Conservation (phyloP, 2,113 vertebrate genomes). For the Otocyon megalotis region DNA sequence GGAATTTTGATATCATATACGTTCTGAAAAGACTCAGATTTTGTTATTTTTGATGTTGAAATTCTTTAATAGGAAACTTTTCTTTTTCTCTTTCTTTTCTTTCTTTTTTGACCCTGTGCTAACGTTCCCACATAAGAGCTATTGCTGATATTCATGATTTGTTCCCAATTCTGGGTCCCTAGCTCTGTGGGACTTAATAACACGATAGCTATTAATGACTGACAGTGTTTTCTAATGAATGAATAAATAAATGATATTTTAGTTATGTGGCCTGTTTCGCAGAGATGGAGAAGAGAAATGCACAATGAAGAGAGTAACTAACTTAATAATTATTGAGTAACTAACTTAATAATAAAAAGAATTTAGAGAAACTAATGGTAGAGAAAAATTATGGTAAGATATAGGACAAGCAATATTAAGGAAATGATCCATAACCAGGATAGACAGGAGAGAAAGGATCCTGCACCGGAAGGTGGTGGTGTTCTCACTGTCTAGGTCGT, state of each 20-base stretch:
- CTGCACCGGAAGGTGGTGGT: not conserved
- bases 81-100: not conserved
- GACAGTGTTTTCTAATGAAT: not conserved
- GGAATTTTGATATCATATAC: not conserved
- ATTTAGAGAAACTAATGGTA: not conserved
- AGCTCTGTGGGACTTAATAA: not conserved
- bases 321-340: not conserved
- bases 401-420: not conserved
- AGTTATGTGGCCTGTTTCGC: not conserved
- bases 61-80: not conserved
- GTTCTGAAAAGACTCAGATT: not conserved
- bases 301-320: not conserved
- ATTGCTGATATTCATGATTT: not conserved
- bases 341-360: not conserved
- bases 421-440: not conserved
- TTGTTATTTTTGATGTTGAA: not conserved
- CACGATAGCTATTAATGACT: not conserved
- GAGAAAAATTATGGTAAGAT: not conserved
- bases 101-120: not conserved
- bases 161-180: not conserved
- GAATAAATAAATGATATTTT: conserved; percentile 8
- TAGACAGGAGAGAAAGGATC: not conserved
- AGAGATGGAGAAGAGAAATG: not conserved
- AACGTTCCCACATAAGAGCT: not conserved
- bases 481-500: not conserved